phyloP scores from a whole-genome alignment of 2,797 vertebrate species.

The Rhynchonycteris naso region DNA sequence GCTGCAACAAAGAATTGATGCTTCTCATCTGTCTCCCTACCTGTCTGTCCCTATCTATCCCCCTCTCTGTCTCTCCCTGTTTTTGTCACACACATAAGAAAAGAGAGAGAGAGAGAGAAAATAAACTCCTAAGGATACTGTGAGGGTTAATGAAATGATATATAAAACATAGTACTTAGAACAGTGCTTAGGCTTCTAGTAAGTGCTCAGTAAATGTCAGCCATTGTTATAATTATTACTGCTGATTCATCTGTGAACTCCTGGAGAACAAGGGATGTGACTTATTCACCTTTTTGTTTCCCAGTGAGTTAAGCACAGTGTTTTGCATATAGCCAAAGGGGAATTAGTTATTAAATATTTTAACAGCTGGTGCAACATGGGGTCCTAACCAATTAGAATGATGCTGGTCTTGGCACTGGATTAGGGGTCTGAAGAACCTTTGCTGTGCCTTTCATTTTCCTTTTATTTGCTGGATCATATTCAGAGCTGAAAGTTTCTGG shows the following conservation, averaged over 20 bases:
- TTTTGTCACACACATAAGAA: too few relatives aligned
- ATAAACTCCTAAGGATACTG: not conserved
- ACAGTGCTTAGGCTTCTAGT: not conserved
- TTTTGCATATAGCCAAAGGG: not conserved
- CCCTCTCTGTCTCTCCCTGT: too few relatives aligned
- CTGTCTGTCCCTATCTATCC: too few relatives aligned
- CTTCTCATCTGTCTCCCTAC: too few relatives aligned
- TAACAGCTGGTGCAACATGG: not conserved
- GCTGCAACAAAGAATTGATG: too few relatives aligned
- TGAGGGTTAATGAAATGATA: slow-evolving; percentile 16
- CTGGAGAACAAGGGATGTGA: not conserved
- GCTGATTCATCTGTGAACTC: not conserved
- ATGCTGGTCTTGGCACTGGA: not conserved
- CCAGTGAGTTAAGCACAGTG: not conserved
- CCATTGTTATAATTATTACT: not conserved
- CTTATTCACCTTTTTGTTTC: slow-evolving; percentile 20
- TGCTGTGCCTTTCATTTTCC: not conserved
- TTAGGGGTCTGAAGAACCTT: not conserved
- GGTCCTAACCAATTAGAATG: not conserved
- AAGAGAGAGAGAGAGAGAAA: not conserved
- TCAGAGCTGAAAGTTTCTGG: not conserved
- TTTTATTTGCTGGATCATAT: not conserved
- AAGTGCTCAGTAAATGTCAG: slow-evolving; percentile 48
- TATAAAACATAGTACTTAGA: not conserved
- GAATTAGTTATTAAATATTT: slow-evolving; percentile 18